Base-by-base conservation (phyloP, 2,113 vertebrate species). In the Oncorhynchus mykiss region DNA sequence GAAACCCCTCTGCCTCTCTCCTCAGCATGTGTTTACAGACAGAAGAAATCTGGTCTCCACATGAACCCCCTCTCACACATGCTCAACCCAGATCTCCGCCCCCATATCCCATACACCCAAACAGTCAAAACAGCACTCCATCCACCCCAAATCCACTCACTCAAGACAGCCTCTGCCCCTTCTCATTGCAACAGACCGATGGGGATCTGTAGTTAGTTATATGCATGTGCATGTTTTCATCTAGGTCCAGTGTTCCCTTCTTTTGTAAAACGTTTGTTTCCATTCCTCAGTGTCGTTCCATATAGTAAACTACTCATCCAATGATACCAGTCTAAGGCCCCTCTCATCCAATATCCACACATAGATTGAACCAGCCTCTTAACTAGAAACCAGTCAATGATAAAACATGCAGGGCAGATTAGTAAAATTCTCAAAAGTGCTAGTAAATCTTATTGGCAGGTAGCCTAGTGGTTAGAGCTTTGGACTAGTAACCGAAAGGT, bases 11-110 rank as follows among this genome's bases (percentile, higher is more conserved):
- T 67, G 57, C 34, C 22, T 70, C 60, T 51, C 60, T 45, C 12
- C 73, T 77, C 27, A 73, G 70, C 75, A 57, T 72, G 76, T 78
- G 29, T 81, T 85, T 80, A 62, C 78, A 84, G 80, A 84, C 73
- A 69, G 60, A 83, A 85, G 71, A 90, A 90, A 92, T 92, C 87
- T 93, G 91, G 87, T 87, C 74, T 86, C 80, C 84, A 88, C 81
- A 87, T 92, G 88, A 87, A 67, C 25, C 25, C 14, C 29, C 29
- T 31, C 24, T 8, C 60, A 78, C 65, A 70, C 67, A 45, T 39
- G n/a, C 67, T 74, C 67, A 20, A 74, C 79, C 60, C 84, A 86
- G 82, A 85, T 82, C 82, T 77, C 67, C 72, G 45, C 62, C 70
- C 71, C 71, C 71, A 48, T 45, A 73, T 71, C 59, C 73, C 59